These are phyloP conservation scores for Notechis scutatus DNA, from an alignment of 2,113 vertebrate species.

Conservation along the genomic window DNA sequence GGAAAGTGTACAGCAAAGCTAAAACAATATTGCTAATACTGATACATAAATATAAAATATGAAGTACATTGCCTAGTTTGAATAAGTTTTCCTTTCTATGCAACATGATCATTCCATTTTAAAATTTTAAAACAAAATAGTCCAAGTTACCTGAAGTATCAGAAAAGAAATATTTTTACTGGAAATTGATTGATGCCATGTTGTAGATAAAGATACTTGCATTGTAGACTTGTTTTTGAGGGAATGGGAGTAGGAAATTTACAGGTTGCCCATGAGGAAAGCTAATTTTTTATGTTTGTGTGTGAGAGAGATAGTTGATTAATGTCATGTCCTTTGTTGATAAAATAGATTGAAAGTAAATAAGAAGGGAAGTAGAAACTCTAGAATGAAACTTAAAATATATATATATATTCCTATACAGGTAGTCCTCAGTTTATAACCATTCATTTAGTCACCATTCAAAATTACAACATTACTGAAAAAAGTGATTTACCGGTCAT, in stretches of 20 bases:
- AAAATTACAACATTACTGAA: no score
- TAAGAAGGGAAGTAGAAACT: background rate
- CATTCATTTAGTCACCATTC: no score
- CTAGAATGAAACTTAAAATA: background rate
- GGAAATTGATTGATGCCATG: background rate
- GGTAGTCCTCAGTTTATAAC: no score
- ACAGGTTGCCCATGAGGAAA: background rate
- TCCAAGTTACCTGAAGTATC: background rate
- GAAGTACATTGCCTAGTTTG: background rate
- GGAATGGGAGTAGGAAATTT: background rate
- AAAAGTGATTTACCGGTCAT: no score
- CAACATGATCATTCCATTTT: background rate
- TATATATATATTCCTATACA: background rate
- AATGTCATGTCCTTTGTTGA: background rate
- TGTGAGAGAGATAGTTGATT: background rate
- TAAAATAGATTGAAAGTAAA: background rate
- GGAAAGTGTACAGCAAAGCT: no score
- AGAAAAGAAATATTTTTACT: background rate
- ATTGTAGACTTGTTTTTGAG: background rate
- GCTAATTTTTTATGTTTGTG: background rate
- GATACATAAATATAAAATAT: background rate
- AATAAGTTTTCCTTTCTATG: background rate
- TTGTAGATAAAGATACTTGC: background rate
- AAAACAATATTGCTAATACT: no score
- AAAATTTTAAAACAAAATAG: background rate